Conservation (phyloP, 2,888 invertebrate genomes). For the Helleia helle region DNA sequence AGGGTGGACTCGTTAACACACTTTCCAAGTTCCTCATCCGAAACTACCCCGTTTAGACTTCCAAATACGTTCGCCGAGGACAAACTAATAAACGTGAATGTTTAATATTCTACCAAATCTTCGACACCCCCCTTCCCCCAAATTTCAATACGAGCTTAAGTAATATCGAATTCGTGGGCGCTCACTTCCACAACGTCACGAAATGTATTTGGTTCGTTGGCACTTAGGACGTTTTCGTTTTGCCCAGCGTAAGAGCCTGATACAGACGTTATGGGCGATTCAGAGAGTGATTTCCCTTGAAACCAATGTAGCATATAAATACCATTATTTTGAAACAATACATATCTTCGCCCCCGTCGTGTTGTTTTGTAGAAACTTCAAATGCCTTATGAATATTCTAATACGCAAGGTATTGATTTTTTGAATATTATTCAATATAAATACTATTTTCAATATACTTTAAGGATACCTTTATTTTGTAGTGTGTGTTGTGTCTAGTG, state of each 20-base stretch:
- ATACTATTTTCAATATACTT: too few relatives aligned
- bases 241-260: slow-evolving; percentile 27
- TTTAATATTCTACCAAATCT: slow-evolving; percentile 67
- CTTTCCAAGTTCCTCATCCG: slow-evolving; percentile 59
- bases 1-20: slow-evolving; percentile 62
- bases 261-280: slow-evolving; percentile 58
- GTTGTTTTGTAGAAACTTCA: slow-evolving; percentile 46
- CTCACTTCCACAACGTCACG: slow-evolving; percentile 33
- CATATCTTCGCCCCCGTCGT: slow-evolving; percentile 47
- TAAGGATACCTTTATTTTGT: too few relatives aligned
- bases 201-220: slow-evolving; percentile 27
- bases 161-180: slow-evolving; percentile 46
- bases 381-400: slow-evolving; percentile 41
- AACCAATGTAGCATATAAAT: slow-evolving; percentile 73
- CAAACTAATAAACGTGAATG: slow-evolving; percentile 73
- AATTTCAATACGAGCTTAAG: slow-evolving; percentile 65
- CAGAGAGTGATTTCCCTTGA: slow-evolving; percentile 70
- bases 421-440: not conserved
- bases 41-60: slow-evolving; percentile 64
- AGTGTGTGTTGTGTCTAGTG: too few relatives aligned
- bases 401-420: slow-evolving; percentile 26
- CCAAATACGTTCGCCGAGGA: slow-evolving; percentile 59
- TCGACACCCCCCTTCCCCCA: slow-evolving; percentile 37
- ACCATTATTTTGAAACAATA: slow-evolving; percentile 70
- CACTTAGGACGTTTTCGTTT: slow-evolving; percentile 29